Evolutionary conservation across 2,888 invertebrate genomes (phyloP).

Genomic region (Lymantria dispar): DNA sequence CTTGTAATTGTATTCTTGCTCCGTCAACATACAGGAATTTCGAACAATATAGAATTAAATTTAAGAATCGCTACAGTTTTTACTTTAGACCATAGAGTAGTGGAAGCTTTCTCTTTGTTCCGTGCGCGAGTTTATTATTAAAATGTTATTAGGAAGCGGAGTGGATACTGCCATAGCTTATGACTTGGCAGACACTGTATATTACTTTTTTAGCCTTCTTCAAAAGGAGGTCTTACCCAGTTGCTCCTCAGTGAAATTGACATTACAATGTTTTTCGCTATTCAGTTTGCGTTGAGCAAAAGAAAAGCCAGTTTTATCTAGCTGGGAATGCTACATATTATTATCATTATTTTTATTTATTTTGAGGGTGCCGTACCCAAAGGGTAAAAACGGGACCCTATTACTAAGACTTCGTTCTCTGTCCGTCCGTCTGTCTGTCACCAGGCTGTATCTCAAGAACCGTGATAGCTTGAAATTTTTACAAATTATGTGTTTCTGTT

Average conservation of each 20-base stretch:
- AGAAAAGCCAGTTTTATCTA: conserved; percentile 17
- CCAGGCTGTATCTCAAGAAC: no score
- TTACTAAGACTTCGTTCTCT: no score
- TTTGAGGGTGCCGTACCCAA: no score
- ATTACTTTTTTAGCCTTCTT: conserved; percentile 33
- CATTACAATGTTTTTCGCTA: conserved; percentile 22
- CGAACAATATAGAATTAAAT: no score
- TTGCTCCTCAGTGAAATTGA: conserved; percentile 21
- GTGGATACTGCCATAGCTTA: conserved; percentile 43
- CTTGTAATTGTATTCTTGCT: no score
- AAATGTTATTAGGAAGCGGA: conserved; percentile 64
- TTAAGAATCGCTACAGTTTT: conserved; percentile 11
- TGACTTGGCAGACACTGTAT: conserved; percentile 40
- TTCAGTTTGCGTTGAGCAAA: conserved; percentile 13
- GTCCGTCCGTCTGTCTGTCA: no score
- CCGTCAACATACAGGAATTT: no score
- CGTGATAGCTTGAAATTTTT: no score
- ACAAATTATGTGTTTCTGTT: no score
- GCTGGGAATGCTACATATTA: conserved; percentile 2
- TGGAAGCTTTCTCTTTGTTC: conserved; percentile 42
- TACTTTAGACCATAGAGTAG: conserved; percentile 26
- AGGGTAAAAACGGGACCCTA: no score
- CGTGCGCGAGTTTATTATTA: conserved; percentile 64
- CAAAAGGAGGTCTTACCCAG: conserved; percentile 25
- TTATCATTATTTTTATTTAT: not conserved